Conservation (phyloP, 2,113 vertebrate species). For the Bufo bufo region DNA sequence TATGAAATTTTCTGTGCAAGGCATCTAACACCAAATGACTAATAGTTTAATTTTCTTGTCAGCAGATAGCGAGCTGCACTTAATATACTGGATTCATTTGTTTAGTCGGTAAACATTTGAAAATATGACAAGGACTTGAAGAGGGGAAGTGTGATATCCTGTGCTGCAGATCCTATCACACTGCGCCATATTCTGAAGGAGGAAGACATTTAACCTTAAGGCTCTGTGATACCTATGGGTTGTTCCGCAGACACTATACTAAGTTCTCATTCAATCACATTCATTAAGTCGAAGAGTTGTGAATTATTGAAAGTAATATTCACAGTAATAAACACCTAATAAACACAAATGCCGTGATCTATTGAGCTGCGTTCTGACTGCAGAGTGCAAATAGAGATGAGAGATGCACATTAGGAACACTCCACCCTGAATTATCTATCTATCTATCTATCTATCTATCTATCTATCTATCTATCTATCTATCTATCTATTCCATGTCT, state of each 20-base stretch:
- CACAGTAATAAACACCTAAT: background rate
- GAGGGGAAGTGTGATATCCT: slow-evolving; percentile 46
- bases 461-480: no score
- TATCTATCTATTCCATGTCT: no score
- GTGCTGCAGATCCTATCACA: slow-evolving; percentile 25
- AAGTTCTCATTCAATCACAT: background rate
- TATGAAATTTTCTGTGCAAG: slow-evolving; percentile 40
- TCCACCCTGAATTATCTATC: no score
- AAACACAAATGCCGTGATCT: background rate
- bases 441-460: no score
- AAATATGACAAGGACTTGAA: slow-evolving; percentile 33
- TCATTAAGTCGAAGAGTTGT: background rate
- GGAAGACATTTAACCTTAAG: slow-evolving; percentile 22
- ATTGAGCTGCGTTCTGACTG: background rate
- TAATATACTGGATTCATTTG: slow-evolving; percentile 54
- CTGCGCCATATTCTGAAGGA: background rate
- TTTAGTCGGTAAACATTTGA: slow-evolving; percentile 41
- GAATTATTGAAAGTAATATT: slow-evolving; percentile 2
- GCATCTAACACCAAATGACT: slow-evolving; percentile 45
- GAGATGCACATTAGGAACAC: no score
- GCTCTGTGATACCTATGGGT: background rate
- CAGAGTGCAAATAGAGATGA: background rate
- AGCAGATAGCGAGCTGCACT: slow-evolving; percentile 35
- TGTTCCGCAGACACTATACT: background rate
- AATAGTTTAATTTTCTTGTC: slow-evolving; percentile 58